These are phyloP conservation scores for Centrocercus urophasianus DNA, from an alignment of 2,113 vertebrate genomes.

Conservation along the genomic window DNA sequence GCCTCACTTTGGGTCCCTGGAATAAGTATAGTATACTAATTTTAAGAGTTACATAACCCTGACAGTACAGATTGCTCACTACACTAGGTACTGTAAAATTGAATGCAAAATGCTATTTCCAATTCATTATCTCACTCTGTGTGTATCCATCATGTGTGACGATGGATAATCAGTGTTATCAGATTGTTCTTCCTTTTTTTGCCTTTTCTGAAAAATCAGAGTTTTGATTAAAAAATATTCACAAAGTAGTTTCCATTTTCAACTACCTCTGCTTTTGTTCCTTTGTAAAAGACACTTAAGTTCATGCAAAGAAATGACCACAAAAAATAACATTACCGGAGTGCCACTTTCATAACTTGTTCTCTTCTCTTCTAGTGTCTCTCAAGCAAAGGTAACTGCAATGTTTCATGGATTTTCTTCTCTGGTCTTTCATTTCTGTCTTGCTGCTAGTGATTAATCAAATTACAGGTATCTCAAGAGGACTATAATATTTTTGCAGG, in stretches of 20 bases:
- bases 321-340: neutral
- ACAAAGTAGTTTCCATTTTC: neutral
- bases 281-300: neutral
- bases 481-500: neutral
- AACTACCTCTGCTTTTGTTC: neutral
- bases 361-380: neutral
- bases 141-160: neutral
- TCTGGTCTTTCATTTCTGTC: neutral
- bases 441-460: neutral
- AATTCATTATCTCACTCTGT: neutral
- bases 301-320: neutral
- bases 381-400: neutral
- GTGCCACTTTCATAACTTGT: neutral
- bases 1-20: neutral
- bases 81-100: neutral
- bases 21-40: neutral
- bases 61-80: neutral
- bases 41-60: neutral
- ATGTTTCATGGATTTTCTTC: neutral
- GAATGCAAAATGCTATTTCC: neutral
- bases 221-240: neutral
- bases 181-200: neutral
- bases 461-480: neutral
- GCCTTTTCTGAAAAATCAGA: neutral
- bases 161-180: neutral